Evolutionary conservation across 2,797 vertebrate species (phyloP), one percentile per base, ranked within the genome.

Genomic region (Garrulus glandarius): DNA sequence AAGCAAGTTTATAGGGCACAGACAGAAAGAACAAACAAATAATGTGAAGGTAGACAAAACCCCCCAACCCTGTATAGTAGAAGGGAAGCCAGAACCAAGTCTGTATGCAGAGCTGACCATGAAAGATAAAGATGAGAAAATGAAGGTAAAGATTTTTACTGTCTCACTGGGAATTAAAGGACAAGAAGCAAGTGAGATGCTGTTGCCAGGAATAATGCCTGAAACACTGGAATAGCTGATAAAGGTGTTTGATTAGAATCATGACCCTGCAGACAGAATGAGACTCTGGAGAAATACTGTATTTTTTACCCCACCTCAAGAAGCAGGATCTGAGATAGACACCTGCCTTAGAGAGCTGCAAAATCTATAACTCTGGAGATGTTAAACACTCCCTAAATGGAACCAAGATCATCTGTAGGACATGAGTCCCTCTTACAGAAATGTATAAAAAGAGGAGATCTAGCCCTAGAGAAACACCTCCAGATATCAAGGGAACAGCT

Each of bases 171-270:
- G 96, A 96, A 83, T 96, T 93, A 91, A 87, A 92, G 89, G 78
- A 94, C 84, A 93, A 91, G 93, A 96, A 89, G 43, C 64, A 92
- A 93, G 84, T n/a, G 70, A 93, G 93, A 87, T 92, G 91, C 78
- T 68, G 53, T 68, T 96, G 94, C 93, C 95, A 96, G 71, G 61
- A 87, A 85, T 75, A 94, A 94, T 77, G 81, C 64, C 92, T 95
- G 96, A 80, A 96, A 96, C 84, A 68, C 46, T 85, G 57, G 87
- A 93, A 92, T 37, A 91, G 84, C 91, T 91, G 95, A 96, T 97
- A 95, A 94, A 96, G 78, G 87, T 93, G 93, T 96, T 96, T 97
- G 96, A 96, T 97, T 96, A 94, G 87, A 95, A 95, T 87, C 91
- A 74, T 46, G 84, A 93, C 75, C 84, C 91, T 37, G n/a, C 56